A percentile compares a stretch with the other conserved stretches of the same genome.
These are phyloP conservation scores for Atethmia centrago DNA, from an alignment of 2,888 invertebrate species.

Conservation along the genomic window DNA sequence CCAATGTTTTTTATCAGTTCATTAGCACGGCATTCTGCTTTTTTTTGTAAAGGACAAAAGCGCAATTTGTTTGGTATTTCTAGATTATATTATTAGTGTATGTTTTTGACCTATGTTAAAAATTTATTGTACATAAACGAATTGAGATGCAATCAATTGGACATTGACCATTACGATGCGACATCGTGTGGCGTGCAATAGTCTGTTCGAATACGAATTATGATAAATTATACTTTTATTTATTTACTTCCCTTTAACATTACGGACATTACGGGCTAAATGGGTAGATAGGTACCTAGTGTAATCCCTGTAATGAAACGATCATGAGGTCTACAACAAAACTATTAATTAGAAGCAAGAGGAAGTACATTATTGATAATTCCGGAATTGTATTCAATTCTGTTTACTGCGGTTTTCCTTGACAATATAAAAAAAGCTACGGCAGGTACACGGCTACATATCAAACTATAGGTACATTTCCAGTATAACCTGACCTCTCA, in stretches of 20 bases:
- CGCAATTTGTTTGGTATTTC: slow-evolving; percentile 7
- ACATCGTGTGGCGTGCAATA: slow-evolving; percentile 18
- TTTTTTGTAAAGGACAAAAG: slow-evolving; percentile 17
- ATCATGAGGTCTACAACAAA: no score
- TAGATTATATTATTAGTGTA: slow-evolving; percentile 18
- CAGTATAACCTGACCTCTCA: no score
- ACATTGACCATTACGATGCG: slow-evolving; percentile 34
- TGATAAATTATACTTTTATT: no score
- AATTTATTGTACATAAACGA: slow-evolving; percentile 21
- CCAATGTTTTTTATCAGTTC: slow-evolving; percentile 47
- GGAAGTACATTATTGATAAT: slow-evolving; percentile 13
- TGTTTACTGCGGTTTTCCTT: slow-evolving; percentile 29
- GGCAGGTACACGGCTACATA: no score
- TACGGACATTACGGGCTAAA: no score
- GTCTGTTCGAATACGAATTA: background rate
- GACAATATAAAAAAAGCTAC: slow-evolving; percentile 16
- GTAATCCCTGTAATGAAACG: no score
- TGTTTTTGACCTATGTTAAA: background rate
- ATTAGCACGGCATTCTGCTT: slow-evolving; percentile 30
- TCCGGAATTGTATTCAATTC: slow-evolving; percentile 17
- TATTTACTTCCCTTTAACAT: no score
- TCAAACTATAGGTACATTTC: no score
- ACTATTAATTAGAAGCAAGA: slow-evolving; percentile 7
- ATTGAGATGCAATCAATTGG: slow-evolving; percentile 41
- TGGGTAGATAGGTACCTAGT: no score